Evolutionary conservation across 2,888 invertebrate genomes (phyloP).

Genomic region (Rhagophthalmus giganteus): DNA sequence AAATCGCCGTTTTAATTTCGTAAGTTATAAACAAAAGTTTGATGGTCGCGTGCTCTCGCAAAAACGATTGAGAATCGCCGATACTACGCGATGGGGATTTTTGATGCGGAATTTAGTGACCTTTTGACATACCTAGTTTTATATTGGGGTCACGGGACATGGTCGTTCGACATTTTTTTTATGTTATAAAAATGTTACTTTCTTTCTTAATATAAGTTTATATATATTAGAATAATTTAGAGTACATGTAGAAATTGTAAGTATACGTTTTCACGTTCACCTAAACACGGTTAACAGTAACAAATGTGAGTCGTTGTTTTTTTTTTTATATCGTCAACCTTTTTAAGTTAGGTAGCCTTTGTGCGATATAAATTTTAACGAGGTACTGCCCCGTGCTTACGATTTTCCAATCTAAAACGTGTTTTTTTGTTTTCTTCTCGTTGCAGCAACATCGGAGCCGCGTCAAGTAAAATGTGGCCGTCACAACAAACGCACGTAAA

Average conservation of each 20-base stretch:
- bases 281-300: no score
- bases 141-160: constrained; percentile 16
- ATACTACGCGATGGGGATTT: no score
- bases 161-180: constrained; percentile 10
- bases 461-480: constrained; percentile 58
- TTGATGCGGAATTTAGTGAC: no score
- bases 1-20: no score
- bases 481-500: constrained; percentile 57
- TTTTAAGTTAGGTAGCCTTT: not conserved
- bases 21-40: no score
- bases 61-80: no score
- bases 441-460: not conserved
- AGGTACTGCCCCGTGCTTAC: no score
- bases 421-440: no score
- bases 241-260: constrained; percentile 16
- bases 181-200: constrained; percentile 7
- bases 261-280: constrained; percentile 1
- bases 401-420: not conserved
- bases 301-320: no score
- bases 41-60: no score
- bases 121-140: no score
- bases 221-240: constrained; percentile 6
- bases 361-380: not conserved
- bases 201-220: constrained; percentile 9
- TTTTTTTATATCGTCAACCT: not conserved